These are phyloP conservation scores for Drosophila bunnanda DNA, from an alignment of 2,888 invertebrate species.

Conservation along the genomic window DNA sequence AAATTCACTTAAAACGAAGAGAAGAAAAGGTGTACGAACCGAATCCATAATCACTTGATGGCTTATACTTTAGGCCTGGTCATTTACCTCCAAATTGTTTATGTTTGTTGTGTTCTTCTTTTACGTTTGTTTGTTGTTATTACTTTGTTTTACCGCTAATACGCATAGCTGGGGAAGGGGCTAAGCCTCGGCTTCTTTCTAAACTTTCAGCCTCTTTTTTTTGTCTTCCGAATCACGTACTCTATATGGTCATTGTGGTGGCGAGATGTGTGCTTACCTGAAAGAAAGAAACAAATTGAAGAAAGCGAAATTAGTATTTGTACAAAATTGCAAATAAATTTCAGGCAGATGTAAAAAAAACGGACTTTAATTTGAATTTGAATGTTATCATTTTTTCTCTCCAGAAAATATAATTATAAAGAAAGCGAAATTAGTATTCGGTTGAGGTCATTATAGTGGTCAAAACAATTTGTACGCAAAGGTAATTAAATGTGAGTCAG, in stretches of 20 bases:
- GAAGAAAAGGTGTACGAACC: constrained; percentile 1
- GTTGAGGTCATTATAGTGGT: constrained; percentile 1
- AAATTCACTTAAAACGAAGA: constrained; percentile 30
- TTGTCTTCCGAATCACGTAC: constrained; percentile 61
- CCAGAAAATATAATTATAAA: neutral
- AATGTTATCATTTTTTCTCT: constrained; percentile 16
- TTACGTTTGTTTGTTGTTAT: constrained; percentile 27
- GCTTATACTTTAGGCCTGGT: constrained; percentile 25
- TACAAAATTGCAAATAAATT: constrained; percentile 34
- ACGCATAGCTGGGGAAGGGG: constrained; percentile 41
- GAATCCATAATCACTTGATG: constrained; percentile 32
- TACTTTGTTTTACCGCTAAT: constrained; percentile 58
- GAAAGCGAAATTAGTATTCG: constrained; percentile 11
- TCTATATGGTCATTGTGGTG: constrained; percentile 56
- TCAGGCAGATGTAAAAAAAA: constrained; percentile 24
- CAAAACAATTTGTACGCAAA: constrained; percentile 1
- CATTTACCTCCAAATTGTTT: constrained; percentile 69
- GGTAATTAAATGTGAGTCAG: constrained; percentile 10
- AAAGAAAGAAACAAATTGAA: constrained; percentile 44
- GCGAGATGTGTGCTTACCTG: constrained; percentile 61
- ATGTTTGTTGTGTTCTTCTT: constrained; percentile 54
- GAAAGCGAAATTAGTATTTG: constrained; percentile 60
- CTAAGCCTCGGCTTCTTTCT: constrained; percentile 12
- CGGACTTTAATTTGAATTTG: constrained; percentile 45
- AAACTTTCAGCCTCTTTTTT: constrained; percentile 28